Base-by-base conservation (phyloP, 2,797 vertebrate species). In the Nannoperca australis region DNA sequence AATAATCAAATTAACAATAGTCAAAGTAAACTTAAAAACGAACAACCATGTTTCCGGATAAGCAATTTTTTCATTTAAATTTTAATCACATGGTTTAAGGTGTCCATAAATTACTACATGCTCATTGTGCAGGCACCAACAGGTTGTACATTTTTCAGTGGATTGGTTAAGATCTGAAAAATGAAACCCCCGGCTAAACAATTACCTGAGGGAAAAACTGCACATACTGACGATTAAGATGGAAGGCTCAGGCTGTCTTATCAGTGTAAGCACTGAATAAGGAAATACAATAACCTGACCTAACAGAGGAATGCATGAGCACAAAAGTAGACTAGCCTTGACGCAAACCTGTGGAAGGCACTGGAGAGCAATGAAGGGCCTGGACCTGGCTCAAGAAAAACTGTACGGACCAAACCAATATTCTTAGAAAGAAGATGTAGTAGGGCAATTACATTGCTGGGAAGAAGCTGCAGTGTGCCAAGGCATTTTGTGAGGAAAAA, bases 401-500 rank as follows among this genome's bases (percentile, higher is more conserved):
- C 22, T 44, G 24, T 2, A 49, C 1, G 11, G 14, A 60, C 6
- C 24, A 45, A 38, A 75, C 69, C 49, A 53, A 47, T 24, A 50
- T 55, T 53, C 12, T 44, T 38, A 22, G 7, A 47, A 50, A 56
- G n/a, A 65, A 55, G 40, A 49, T 47, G 36, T 22, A 64, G 22
- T 38, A 17, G 30, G 34, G 30, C 20, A 47, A 30, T 40, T 55
- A 27, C 44, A 60, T 20, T 54, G 20, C 12, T 6, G 2, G 22
- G 24, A 34, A 44, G 24, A 59, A 32, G 32, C n/a, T 58, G 32
- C 14, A 14, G 38, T 34, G 40, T 68, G 53, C 40, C 69, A 30
- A 44, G 40, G 5, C 51, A 50, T 42, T 70, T 76, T 69, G 3
- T 36, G 30, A 44, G 45, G 32, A 53, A 55, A 22, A 11, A 73